A percentile compares a stretch with the other conserved stretches of the same genome.
Conservation (phyloP, 2,888 invertebrate species). For the Habrosyne pyritoides region DNA sequence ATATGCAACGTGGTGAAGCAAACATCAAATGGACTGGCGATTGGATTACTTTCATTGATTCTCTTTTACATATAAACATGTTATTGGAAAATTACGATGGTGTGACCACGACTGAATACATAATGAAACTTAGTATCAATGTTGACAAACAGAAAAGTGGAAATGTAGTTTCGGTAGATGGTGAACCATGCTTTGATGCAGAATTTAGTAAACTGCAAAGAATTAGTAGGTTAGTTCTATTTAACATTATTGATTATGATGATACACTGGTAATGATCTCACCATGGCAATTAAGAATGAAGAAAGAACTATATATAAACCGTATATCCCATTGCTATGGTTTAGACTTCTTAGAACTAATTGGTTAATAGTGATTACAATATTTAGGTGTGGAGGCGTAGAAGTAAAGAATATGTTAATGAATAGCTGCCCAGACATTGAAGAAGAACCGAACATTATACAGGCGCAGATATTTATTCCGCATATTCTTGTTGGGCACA, state of each 20-base stretch:
- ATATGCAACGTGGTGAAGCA: slow-evolving; percentile 14
- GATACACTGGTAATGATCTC: no score
- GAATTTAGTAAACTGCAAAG: background rate
- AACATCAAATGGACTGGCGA: slow-evolving; percentile 16
- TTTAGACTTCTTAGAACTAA: no score
- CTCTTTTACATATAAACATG: slow-evolving; percentile 15
- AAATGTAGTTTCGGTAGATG: background rate
- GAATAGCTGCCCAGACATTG: background rate
- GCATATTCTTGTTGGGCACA: background rate
- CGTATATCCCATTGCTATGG: background rate
- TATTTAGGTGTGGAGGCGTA: background rate
- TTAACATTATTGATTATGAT: background rate
- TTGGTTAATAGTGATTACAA: no score
- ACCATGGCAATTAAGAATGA: no score
- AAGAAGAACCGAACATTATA: background rate
- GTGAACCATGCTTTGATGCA: background rate
- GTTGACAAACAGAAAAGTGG: background rate
- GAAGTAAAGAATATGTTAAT: background rate
- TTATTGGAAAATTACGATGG: slow-evolving; percentile 11
- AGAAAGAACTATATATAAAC: no score
- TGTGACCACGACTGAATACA: slow-evolving; percentile 12
- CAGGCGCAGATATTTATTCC: background rate
- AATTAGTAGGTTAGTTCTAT: background rate
- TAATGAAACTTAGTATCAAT: slow-evolving; percentile 15
- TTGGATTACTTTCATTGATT: slow-evolving; percentile 19